Conservation (phyloP, 1,140 invertebrate genomes). For the Heterodera schachtii region DNA sequence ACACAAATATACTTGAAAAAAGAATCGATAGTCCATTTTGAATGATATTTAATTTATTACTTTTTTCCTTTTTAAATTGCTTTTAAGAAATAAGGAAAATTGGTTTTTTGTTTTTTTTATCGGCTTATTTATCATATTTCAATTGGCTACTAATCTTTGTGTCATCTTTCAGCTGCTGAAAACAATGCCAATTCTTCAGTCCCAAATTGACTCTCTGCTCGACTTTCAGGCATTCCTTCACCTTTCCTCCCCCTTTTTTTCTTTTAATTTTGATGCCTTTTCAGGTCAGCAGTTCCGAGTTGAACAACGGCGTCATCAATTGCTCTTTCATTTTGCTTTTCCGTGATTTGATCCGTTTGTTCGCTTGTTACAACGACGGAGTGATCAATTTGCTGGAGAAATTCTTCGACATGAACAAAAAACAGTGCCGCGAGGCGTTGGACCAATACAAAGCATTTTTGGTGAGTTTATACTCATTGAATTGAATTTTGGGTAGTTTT, state of each 20-base stretch:
- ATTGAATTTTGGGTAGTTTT: not conserved
- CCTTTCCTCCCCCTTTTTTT: not conserved
- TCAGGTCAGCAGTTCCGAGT: constrained; percentile 86
- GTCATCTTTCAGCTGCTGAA: constrained; percentile 76
- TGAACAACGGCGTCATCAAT: constrained; percentile 97
- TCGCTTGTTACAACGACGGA: constrained; percentile 99
- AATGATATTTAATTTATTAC: too few species aligned
- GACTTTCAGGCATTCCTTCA: constrained; percentile 79
- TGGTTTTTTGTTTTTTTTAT: too few species aligned
- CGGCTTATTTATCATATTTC: too few species aligned
- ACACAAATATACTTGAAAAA: too few species aligned
- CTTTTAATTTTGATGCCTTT: constrained; percentile 31
- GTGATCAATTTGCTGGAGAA: constrained; percentile 98
- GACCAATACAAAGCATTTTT: constrained; percentile 99
- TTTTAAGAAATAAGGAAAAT: too few species aligned
- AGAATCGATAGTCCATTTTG: too few species aligned
- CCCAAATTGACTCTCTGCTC: constrained; percentile 88
- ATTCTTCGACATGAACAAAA: constrained; percentile 99
- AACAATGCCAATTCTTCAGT: constrained; percentile 90
- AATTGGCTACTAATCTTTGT: too few species aligned
- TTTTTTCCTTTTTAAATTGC: too few species aligned
- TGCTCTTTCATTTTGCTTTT: constrained; percentile 97
- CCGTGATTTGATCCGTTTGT: constrained; percentile 94
- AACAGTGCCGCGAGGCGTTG: constrained; percentile 88
- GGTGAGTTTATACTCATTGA: constrained; percentile 63